A percentile compares a stretch with the other conserved stretches of the same genome.
These are phyloP conservation scores for Porites australiensis DNA, from an alignment of 64 coral and sea anemone genomes.

Conservation along the genomic window DNA sequence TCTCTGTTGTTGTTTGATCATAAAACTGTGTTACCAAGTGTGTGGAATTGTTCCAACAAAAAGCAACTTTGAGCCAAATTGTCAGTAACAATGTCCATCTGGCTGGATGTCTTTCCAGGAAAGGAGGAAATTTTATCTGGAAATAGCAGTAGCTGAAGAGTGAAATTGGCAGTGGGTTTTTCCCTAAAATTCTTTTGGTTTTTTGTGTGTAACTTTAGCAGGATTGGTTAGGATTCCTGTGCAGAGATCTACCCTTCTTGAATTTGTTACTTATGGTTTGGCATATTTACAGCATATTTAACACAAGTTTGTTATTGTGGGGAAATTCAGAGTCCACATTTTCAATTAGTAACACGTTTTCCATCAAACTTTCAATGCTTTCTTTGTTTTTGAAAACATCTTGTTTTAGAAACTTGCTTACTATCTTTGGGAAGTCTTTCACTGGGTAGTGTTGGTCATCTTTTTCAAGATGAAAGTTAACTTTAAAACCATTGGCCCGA, in stretches of 20 bases:
- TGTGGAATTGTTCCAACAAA: conserved; percentile 18
- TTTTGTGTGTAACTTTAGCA: no score
- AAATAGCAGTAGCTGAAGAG: no score
- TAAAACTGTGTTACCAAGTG: conserved; percentile 48
- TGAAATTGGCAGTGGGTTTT: no score
- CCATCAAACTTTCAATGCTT: conserved; percentile 6
- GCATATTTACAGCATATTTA: conserved; percentile 57
- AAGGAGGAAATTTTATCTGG: no score
- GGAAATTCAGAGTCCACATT: conserved; percentile 48
- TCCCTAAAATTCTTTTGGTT: no score
- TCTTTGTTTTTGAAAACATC: conserved; percentile 63
- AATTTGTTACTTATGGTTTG: conserved; percentile 22
- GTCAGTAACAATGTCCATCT: conserved; percentile 31
- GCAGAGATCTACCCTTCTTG: background rate
- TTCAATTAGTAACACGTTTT: conserved; percentile 53
- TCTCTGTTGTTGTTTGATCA: conserved; percentile 49
- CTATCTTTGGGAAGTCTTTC: conserved; percentile 45
- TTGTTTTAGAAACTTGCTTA: background rate
- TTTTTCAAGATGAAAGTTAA: conserved; percentile 47
- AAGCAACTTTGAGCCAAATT: conserved; percentile 1
- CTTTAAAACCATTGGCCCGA: conserved; percentile 58
- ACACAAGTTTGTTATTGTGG: conserved; percentile 50
- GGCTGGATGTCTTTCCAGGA: background rate
- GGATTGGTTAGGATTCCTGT: no score
- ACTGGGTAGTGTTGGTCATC: conserved; percentile 23